Base-by-base conservation (phyloP, 2,888 invertebrate species). In the Nemurella pictetii region DNA sequence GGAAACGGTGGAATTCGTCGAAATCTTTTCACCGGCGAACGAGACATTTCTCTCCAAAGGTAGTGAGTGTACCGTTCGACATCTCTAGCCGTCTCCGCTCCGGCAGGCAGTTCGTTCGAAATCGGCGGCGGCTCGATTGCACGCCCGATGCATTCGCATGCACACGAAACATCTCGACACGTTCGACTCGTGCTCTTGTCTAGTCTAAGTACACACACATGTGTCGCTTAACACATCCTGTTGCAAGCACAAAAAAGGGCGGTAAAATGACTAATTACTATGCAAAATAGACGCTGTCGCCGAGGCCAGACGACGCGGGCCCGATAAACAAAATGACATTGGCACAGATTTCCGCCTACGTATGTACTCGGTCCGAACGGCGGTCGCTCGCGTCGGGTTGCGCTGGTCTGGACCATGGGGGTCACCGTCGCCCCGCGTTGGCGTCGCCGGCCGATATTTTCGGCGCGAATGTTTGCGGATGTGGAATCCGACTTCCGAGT, bases 391-490 rank as follows among this genome's bases (percentile, higher is more conserved):
- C 26, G 55, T 7, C 55, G 75, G 75, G 75, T 75, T 75, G 75
- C 75, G 75, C 75, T 9, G 75, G 75, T 75, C 75, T 28, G 28
- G 75, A 28, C 75, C 75, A 20, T 12, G 27, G 28, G 55, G 55
- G 75, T 55, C 75, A 28, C 1, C 28, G 28, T n/a, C n/a, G 28
- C 28, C 20, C 75, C 26, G 75, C 27, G 75, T n/a, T 26, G n/a
- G 75, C 27, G 5, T 0, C 5, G 75, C 27, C 26, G 55, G 55
- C 75, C 26, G 75, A 28, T 27, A 28, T 28, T 27, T 75, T 75
- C 75, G 75, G 75, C 55, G 55, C 55, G n/a, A 75, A 27, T 75
- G 75, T 75, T 75, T 75, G 75, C 75, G 75, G 75, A 75, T 75
- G 28, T 75, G 75, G 9, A 28, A 75, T 27, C 75, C 27, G 28